Evolutionary conservation across 2,888 invertebrate species (phyloP).

Genomic region (Petrolisthes manimaculis): DNA sequence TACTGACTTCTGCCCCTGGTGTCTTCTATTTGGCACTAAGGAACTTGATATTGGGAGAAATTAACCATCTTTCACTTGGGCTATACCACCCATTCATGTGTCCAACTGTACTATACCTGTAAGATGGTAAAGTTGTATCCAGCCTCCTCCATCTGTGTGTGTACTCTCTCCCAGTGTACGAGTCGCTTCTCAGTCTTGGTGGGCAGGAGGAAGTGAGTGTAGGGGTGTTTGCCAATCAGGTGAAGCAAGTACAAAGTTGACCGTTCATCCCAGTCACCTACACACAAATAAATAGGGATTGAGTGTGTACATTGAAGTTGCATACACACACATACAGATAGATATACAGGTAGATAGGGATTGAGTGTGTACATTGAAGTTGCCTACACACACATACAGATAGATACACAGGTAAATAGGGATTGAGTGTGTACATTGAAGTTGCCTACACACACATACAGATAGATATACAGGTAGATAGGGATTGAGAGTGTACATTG

Average conservation of each 20-base stretch:
- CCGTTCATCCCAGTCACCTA: constrained; percentile 62
- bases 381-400: neutral
- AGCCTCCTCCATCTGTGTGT: constrained; percentile 50
- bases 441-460: too few species aligned
- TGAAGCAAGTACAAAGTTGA: constrained; percentile 49
- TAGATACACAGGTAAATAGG: too few species aligned
- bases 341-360: neutral
- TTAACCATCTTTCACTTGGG: too few species aligned
- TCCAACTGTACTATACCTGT: constrained; percentile 48
- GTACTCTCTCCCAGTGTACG: constrained; percentile 53
- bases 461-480: too few species aligned
- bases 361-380: neutral
- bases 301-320: too few species aligned
- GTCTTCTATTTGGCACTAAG: too few species aligned
- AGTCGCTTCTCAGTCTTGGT: constrained; percentile 48
- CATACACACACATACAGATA: neutral
- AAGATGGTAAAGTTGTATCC: constrained; percentile 61
- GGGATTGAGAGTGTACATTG: constrained; percentile 56
- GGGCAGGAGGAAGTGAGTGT: constrained; percentile 51
- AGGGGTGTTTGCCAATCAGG: constrained; percentile 49
- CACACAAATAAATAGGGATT: neutral
- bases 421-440: too few species aligned
- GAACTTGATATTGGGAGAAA: too few species aligned
- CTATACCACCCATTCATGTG: too few species aligned
- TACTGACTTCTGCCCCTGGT: too few species aligned